These are phyloP conservation scores for Chlorops oryzae DNA, from an alignment of 1,140 invertebrate genomes.

Conservation along the genomic window DNA sequence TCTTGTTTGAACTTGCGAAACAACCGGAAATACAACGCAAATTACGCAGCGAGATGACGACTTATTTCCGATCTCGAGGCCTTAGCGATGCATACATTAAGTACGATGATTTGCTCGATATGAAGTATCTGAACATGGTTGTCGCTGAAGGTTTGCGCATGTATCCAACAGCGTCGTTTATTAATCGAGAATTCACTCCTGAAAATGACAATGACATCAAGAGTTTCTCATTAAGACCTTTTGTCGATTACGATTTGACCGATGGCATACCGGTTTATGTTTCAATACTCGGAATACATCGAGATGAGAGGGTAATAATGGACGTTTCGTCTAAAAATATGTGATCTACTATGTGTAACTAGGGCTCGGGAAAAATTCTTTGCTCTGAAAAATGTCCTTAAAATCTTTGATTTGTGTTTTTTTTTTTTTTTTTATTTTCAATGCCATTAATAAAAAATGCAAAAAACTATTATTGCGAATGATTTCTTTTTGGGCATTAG, in stretches of 20 bases:
- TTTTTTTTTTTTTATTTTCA: too few relatives aligned
- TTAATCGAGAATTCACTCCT: constrained; percentile 49
- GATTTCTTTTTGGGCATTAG: too few relatives aligned
- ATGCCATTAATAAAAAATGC: too few relatives aligned
- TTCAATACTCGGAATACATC: constrained; percentile 37
- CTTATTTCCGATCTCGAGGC: constrained; percentile 22
- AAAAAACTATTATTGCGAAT: too few relatives aligned
- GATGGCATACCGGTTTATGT: constrained; percentile 35
- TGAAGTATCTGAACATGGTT: constrained; percentile 50
- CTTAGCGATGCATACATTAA: constrained; percentile 25
- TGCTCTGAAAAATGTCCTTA: too few relatives aligned
- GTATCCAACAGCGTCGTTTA: constrained; percentile 55
- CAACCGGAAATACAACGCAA: constrained; percentile 53
- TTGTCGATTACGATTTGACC: constrained; percentile 35
- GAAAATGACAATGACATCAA: constrained; percentile 1
- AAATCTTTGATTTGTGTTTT: too few relatives aligned
- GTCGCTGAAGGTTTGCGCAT: constrained; percentile 54
- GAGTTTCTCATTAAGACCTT: constrained; percentile 22
- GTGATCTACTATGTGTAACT: too few relatives aligned
- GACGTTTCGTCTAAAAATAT: too few relatives aligned
- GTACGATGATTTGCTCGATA: constrained; percentile 43
- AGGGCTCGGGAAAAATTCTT: too few relatives aligned
- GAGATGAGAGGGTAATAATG: constrained; percentile 42
- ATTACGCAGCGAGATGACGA: constrained; percentile 52
- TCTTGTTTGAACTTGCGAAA: constrained; percentile 54